A percentile compares a stretch with the other conserved stretches of the same genome.
These are phyloP conservation scores for Cepaea nemoralis DNA, from an alignment of 1,140 invertebrate species.

Conservation along the genomic window DNA sequence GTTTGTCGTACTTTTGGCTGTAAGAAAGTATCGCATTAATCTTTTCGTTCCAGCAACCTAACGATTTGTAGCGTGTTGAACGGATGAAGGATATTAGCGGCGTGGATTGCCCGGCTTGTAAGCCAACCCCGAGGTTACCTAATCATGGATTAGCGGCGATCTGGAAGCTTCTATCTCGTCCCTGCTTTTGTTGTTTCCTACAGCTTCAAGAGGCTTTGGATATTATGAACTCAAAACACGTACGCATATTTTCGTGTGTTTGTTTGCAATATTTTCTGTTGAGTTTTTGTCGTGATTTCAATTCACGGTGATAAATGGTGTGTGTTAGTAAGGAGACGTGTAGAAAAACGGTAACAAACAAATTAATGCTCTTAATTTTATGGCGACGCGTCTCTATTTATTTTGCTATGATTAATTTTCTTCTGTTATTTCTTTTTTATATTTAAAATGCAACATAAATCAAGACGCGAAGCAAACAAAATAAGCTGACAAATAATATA, in stretches of 20 bases:
- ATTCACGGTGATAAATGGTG: not conserved
- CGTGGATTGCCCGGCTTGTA: not conserved
- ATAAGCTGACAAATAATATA: not conserved
- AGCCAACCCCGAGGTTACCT: not conserved
- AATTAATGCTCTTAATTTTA: no score
- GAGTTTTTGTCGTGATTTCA: not conserved
- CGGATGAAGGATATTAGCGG: not conserved
- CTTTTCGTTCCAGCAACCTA: not conserved
- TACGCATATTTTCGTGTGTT: not conserved
- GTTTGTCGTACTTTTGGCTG: not conserved
- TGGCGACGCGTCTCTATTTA: not conserved
- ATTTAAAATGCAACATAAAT: not conserved
- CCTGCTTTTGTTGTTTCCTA: not conserved
- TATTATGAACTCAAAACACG: not conserved
- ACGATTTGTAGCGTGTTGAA: not conserved
- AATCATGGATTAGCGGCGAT: not conserved
- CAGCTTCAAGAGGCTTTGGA: not conserved
- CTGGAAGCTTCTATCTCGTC: not conserved
- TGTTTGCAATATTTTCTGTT: not conserved
- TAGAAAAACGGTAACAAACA: no score
- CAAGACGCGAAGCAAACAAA: not conserved
- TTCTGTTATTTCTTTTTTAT: no score
- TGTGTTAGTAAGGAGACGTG: not conserved
- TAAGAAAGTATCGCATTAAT: conserved; percentile 13
- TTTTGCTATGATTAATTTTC: not conserved